phyloP scores from a whole-genome alignment of 2,113 vertebrate genomes.

The Puntigrus tetrazona region DNA sequence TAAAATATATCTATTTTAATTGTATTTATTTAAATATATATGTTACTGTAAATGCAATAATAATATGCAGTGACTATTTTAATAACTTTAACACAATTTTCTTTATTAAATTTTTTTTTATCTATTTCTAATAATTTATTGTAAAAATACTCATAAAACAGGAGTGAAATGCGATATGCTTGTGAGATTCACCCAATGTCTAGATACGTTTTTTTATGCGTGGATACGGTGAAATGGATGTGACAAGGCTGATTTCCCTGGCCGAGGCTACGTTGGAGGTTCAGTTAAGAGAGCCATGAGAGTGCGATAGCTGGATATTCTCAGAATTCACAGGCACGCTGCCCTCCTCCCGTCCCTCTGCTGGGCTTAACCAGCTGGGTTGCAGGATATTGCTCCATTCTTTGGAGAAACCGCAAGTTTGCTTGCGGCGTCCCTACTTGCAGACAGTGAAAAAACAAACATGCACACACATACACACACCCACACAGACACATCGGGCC shows the following conservation, averaged over 20 bases:
- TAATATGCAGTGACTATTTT: too few relatives aligned
- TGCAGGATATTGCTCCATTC: constrained; percentile 54
- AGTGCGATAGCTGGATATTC: not conserved
- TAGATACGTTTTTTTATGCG: not conserved
- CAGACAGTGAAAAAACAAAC: constrained; percentile 37
- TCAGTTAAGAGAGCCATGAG: not conserved
- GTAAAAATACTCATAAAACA: too few relatives aligned
- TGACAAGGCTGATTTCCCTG: not conserved
- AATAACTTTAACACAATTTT: too few relatives aligned
- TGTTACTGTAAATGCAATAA: too few relatives aligned
- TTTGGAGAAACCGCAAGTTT: constrained; percentile 46
- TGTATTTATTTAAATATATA: too few relatives aligned
- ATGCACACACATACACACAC: not conserved
- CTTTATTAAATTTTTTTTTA: too few relatives aligned
- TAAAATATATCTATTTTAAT: too few relatives aligned
- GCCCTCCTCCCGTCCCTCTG: not conserved
- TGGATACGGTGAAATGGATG: not conserved
- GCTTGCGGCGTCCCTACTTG: constrained; percentile 37
- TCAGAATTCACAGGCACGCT: not conserved
- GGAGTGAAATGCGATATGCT: not conserved
- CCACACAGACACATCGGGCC: constrained; percentile 21
- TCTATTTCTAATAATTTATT: too few relatives aligned
- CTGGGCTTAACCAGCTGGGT: constrained; percentile 34
- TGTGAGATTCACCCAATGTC: not conserved
- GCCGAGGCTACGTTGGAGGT: not conserved